These are phyloP conservation scores for Mus caroli DNA, from an alignment of 2,797 vertebrate species.

Conservation along the genomic window DNA sequence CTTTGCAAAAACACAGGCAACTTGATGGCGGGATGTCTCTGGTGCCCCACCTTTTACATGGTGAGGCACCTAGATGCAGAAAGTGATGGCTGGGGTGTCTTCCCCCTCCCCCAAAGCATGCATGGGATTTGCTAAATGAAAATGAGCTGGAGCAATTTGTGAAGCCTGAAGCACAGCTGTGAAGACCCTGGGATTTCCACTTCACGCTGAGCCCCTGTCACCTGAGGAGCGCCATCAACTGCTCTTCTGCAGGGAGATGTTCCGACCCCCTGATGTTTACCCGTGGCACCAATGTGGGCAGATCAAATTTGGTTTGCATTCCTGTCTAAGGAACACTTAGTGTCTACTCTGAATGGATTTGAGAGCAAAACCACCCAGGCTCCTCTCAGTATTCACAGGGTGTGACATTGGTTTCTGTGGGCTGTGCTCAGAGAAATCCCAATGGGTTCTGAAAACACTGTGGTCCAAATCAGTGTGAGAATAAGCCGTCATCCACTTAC, in stretches of 20 bases:
- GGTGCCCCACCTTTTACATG: not conserved
- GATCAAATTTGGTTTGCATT: conserved; percentile 23
- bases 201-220: conserved; percentile 38
- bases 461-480: not conserved
- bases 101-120: not conserved
- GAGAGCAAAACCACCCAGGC: conserved; percentile 63
- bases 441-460: not conserved
- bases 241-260: conserved; percentile 34
- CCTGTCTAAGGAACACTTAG: conserved; percentile 25
- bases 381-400: not conserved
- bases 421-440: not conserved
- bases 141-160: conserved; percentile 28
- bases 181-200: not conserved
- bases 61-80: conserved; percentile 5
- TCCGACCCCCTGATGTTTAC: conserved; percentile 58
- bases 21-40: not conserved
- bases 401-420: not conserved
- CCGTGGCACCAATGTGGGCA: not conserved
- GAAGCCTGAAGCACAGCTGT: conserved; percentile 31
- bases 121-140: conserved; percentile 53
- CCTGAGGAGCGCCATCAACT: conserved; percentile 2
- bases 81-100: not conserved
- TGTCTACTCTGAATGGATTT: not conserved
- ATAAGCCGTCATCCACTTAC: conserved; percentile 89
- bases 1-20: not conserved